Percentiles rank a stretch among this genome's conserved stretches.
Evolutionary conservation across 2,797 vertebrate genomes (phyloP).

Genomic region (Glyptemys insculpta): DNA sequence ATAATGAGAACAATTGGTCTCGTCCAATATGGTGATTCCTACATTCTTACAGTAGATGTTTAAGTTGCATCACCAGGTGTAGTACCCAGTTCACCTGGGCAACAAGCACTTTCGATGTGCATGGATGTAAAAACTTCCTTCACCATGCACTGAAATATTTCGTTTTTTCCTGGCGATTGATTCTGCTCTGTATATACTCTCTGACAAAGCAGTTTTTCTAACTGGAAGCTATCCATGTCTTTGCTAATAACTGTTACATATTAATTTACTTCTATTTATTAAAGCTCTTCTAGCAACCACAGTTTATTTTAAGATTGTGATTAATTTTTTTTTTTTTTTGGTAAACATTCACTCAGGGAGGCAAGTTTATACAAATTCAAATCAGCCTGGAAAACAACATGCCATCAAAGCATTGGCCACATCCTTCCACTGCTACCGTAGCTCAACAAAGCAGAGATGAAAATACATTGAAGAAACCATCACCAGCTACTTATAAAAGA

Average conservation of each 20-base stretch:
- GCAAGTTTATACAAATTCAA: conserved; percentile 27
- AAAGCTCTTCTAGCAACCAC: conserved; percentile 21
- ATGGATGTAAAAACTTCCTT: neutral
- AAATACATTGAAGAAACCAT: neutral
- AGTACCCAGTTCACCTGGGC: neutral
- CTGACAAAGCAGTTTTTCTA: conserved; percentile 57
- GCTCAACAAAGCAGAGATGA: neutral
- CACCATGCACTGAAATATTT: neutral
- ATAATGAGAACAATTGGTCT: neutral
- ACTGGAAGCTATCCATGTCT: conserved; percentile 41
- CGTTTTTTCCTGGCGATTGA: neutral
- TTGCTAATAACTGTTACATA: conserved; percentile 27
- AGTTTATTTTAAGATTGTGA: conserved; percentile 52
- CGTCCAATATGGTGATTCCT: neutral
- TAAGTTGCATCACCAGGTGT: neutral
- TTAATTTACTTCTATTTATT: conserved; percentile 58
- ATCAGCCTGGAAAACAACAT: conserved; percentile 2
- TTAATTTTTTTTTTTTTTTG: neutral
- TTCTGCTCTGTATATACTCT: neutral
- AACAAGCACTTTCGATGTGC: fast-evolving
- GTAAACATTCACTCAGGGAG: neutral
- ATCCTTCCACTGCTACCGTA: neutral
- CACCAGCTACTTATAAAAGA: fast-evolving
- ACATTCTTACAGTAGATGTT: neutral
- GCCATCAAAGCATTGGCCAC: conserved; percentile 12